Evolutionary conservation across 2,797 vertebrate species (phyloP), one percentile per base, ranked within the genome.

Genomic region (Etheostoma nigrum): DNA sequence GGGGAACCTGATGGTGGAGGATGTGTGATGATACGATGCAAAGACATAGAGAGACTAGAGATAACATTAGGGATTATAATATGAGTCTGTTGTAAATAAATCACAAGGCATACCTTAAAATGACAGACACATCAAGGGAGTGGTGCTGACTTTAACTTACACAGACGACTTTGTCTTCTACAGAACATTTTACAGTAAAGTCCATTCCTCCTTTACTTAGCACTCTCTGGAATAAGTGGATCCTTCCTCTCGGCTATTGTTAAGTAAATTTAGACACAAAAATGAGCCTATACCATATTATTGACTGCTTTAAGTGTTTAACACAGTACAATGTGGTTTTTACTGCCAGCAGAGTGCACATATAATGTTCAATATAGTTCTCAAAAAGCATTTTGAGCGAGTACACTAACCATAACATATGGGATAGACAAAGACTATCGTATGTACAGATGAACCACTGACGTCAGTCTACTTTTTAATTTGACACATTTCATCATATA

Each of bases 291-390:
- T 18, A 14, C 6, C 33, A 54, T 12, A 53, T 76, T 71, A 79
- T 25, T 47, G 63, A 83, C 47, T 9, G 13, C 67, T 69, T 30
- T 55, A 30, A 82, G 74, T 53, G 63, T 72, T 74, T 67, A 71
- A 75, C 60, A 74, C 51, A 40, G 13, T 66, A 48, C 9, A 11
- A 48, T 74, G 58, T 40, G 64, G 73, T 47, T 49, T 40, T 55
- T 57, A 16, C 6, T 44, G 54, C 57, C 12, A 0, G 55, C 40
- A n/a, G 27, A 82, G 73, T 36, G 72, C 64, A 55, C 48, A 42
- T 53, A 70, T 77, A 69, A 77, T 57, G 53, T 58, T 73, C 72
- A 49, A 19, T 66, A 23, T 11, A 52, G 19, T 53, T 74, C 62
- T 74, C 23, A 69, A 21, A 74, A 79, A 62, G 74, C 77, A 48